These are phyloP conservation scores for Leptinotarsa defecta DNA, from an alignment of 1,140 invertebrate genomes.

Conservation along the genomic window DNA sequence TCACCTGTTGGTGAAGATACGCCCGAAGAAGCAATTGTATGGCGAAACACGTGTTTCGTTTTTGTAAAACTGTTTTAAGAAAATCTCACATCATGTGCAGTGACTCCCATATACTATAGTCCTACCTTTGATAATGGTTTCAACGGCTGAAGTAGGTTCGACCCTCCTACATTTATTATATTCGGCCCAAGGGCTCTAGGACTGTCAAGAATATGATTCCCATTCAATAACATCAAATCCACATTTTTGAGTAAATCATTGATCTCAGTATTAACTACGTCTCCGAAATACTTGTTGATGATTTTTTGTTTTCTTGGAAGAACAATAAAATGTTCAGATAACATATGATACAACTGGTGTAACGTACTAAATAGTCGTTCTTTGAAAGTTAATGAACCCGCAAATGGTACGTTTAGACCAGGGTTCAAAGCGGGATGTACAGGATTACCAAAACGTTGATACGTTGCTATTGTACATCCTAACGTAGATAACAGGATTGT, in stretches of 20 bases:
- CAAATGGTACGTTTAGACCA: slow-evolving; percentile 34
- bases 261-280: slow-evolving; percentile 21
- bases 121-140: slow-evolving; percentile 27
- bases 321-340: too few relatives aligned
- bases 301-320: slow-evolving; percentile 27
- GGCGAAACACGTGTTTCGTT: too few relatives aligned
- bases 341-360: slow-evolving; percentile 29
- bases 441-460: slow-evolving; percentile 32
- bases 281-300: slow-evolving; percentile 56
- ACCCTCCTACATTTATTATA: slow-evolving; percentile 39
- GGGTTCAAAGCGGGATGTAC: slow-evolving; percentile 33
- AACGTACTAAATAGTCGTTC: slow-evolving; percentile 52
- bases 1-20: too few relatives aligned
- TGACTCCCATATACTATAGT: neutral
- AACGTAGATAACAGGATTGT: neutral
- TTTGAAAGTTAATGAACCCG: slow-evolving; percentile 50
- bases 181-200: neutral
- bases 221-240: slow-evolving; percentile 32
- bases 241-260: slow-evolving; percentile 31
- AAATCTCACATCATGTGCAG: too few relatives aligned
- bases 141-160: slow-evolving; percentile 17
- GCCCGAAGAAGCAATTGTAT: too few relatives aligned
- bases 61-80: too few relatives aligned
- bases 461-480: neutral
- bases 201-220: slow-evolving; percentile 23